These are phyloP conservation scores for Lasiurus borealis DNA, from an alignment of 2,113 vertebrate genomes.

Conservation along the genomic window DNA sequence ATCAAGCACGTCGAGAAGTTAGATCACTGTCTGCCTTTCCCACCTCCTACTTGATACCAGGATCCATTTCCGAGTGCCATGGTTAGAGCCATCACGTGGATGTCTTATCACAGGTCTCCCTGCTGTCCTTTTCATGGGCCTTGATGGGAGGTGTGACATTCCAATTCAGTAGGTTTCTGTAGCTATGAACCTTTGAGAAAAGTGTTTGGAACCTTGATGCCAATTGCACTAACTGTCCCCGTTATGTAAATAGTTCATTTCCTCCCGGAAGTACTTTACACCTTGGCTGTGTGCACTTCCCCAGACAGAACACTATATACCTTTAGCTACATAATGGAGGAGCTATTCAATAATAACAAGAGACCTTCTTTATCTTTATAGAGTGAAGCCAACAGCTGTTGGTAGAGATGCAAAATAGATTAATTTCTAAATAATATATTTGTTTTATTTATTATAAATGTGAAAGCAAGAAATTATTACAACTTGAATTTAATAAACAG, in stretches of 20 bases:
- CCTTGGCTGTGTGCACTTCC: neutral
- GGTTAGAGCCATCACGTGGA: neutral
- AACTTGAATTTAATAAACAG: neutral
- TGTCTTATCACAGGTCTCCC: neutral
- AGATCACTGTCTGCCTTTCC: neutral
- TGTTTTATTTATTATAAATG: neutral
- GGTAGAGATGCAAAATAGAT: neutral
- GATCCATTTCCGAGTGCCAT: neutral
- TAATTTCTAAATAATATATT: neutral
- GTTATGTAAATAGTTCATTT: neutral
- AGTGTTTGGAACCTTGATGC: neutral
- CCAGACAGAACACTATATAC: neutral
- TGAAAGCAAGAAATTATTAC: neutral
- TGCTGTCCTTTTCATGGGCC: accelerated
- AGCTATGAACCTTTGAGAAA: neutral
- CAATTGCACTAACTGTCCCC: accelerated
- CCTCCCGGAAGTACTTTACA: neutral
- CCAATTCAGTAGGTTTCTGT: neutral
- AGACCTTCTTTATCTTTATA: neutral
- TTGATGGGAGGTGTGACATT: neutral
- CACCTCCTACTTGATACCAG: neutral
- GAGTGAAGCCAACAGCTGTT: neutral
- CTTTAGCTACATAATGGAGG: neutral
- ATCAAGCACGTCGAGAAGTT: neutral
- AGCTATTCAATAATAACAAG: neutral